Base-by-base conservation (phyloP, 2,888 invertebrate genomes). In the Sarcophaga subvicina region DNA sequence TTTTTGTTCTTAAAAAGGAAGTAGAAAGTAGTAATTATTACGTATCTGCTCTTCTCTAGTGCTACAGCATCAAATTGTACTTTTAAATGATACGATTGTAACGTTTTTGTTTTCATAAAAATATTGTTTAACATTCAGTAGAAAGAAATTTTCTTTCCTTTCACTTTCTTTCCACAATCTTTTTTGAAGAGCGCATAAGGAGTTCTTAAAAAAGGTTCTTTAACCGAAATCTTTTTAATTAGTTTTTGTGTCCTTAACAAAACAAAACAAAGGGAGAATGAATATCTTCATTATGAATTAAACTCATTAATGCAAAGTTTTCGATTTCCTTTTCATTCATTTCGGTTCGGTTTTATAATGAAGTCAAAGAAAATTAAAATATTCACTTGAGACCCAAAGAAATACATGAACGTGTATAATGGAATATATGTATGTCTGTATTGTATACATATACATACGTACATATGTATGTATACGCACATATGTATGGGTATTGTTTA, bases 261-360 rank as follows among this genome's bases (percentile, higher is more conserved):
- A 54, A 54, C 54, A 14, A 25, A 49, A n/a, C 4, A 47, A 69
- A 47, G n/a, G n/a, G 20, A 71, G 20, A 63, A 73, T 20, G 4
- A 73, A 47, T 70, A 25, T 62, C 11, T 17, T 17, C 14, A 37
- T 69, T n/a, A 25, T 49, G n/a, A 66, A 71, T 67, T 71, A 12
- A 60, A 83, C 64, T 60, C 67, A 60, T 49, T 60, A 80, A 25
- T 17, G n/a, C 45, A 45, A 66, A 67, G 45, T 62, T 54, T 73
- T 54, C 37, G 71, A 62, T 64, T 83, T 83, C 67, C 67, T 69
- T 67, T 60, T n/a, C 20, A 70, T 75, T 83, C 73, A 72, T 72
- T 66, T 72, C 37, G 37, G 37, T 37, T 37, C 37, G 27, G 45
- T 25, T 25, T 3, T 3, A 80, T 47, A 72, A 47, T 72, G 45